Evolutionary conservation across 2,888 invertebrate species (phyloP).

Genomic region (Ceramica pisi): DNA sequence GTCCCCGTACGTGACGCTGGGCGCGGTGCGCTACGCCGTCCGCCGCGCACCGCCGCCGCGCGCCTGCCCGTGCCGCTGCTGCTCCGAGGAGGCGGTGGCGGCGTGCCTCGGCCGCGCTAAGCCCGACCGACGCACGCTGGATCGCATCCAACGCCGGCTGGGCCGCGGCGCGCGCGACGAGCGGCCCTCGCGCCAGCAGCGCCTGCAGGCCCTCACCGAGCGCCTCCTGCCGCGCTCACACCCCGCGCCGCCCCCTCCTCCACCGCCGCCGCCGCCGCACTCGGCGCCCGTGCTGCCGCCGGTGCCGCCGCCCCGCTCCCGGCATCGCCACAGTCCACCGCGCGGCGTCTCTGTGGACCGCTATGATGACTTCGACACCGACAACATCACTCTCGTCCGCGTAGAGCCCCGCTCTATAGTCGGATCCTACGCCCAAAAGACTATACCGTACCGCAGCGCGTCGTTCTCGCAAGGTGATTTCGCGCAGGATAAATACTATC

Average conservation of each 20-base stretch:
- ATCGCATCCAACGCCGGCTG: constrained; percentile 95
- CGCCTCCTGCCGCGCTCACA: constrained; percentile 92
- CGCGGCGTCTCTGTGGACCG: constrained; percentile 88
- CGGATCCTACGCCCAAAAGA: constrained; percentile 92
- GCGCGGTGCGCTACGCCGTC: constrained; percentile 93
- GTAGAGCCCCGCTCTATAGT: constrained; percentile 91
- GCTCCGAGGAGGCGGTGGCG: constrained; percentile 90
- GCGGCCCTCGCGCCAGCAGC: constrained; percentile 91
- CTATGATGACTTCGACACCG: constrained; percentile 86
- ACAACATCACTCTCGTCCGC: constrained; percentile 89
- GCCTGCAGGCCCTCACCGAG: constrained; percentile 95
- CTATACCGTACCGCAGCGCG: constrained; percentile 95
- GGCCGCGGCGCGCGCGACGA: constrained; percentile 90
- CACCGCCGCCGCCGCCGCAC: constrained; percentile 85
- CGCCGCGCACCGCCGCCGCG: constrained; percentile 92
- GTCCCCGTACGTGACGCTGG: constrained; percentile 92
- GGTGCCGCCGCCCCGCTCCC: constrained; percentile 89
- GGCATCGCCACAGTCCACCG: constrained; percentile 89
- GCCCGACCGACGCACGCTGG: constrained; percentile 93
- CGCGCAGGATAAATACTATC: constrained; percentile 90
- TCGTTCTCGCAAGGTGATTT: constrained; percentile 97
- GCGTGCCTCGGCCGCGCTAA: constrained; percentile 89
- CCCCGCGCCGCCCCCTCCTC: constrained; percentile 79
- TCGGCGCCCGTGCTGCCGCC: constrained; percentile 91
- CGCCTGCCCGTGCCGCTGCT: constrained; percentile 90